Base-by-base conservation (phyloP, 2,797 vertebrate species). In the Alectoris magna region DNA sequence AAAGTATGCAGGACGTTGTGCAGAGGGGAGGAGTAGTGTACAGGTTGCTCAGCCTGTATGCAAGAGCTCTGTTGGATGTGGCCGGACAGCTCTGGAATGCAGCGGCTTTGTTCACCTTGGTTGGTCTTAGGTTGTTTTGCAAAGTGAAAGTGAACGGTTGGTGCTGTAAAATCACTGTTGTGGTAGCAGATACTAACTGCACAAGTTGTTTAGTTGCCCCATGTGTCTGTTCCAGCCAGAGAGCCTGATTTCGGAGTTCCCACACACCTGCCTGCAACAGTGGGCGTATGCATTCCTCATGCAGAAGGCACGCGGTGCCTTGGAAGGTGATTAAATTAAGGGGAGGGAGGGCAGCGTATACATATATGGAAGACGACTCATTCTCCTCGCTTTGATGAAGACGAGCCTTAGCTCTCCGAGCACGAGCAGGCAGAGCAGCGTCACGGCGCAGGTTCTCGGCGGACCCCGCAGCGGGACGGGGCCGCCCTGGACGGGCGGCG, bases 401-500 rank as follows among this genome's bases (percentile, higher is more conserved):
- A 22, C 80, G 41, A 44, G 27, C 64, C 68, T 86, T 56, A 77
- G 53, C 79, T 77, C 80, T 73, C 49, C 43, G 38, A 76, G n/a
- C 29, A 1, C 31, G 70, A 91, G 41, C 13, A 38, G 92, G 69
- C 46, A 71, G 90, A 81, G 77, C 76, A 59, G 56, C 86, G 85
- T 8, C 49, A 26, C 49, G 24, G 15, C 51, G 27, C 51, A 10
- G 55, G 29, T 21, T 56, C 55, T 31, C 31, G 55, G 29, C 55
- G 51, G 51, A 53, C 55, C 16, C 17, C 17, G 53, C 17, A 19
- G 53, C 55, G 13, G 55, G 31, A 21, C 18, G 55, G 31, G 55
- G 55, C 31, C 55, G 53, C 90, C 96, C 93, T 92, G 91, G 96
- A 94, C 95, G 88, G 96, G 96, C 95, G 91, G 93, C 97, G 97